Evolutionary conservation across 2,113 vertebrate genomes (phyloP).

Genomic region (Typhlomys cinereus): DNA sequence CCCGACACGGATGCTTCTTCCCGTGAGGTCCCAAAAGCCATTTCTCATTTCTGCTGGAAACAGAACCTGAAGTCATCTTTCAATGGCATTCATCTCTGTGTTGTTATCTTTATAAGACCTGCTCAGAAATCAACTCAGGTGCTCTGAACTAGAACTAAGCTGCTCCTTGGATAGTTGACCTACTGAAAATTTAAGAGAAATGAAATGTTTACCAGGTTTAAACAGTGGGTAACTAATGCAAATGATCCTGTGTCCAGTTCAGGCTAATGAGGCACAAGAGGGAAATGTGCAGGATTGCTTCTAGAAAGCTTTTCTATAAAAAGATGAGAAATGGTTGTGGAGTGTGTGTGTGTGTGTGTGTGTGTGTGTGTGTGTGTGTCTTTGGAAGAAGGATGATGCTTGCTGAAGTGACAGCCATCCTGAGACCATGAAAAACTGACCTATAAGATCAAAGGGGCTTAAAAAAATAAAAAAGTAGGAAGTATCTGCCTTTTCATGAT

Average conservation of each 20-base stretch:
- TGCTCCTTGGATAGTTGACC: not conserved
- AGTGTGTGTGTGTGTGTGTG: too few relatives aligned
- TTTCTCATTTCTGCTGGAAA: not conserved
- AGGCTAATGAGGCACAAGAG: not conserved
- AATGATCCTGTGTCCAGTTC: not conserved
- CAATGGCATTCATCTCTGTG: not conserved
- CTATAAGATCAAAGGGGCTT: not conserved
- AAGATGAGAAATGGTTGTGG: too few relatives aligned
- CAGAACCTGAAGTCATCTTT: not conserved
- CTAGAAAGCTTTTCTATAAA: slow-evolving; percentile 3
- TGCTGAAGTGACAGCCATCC: not conserved
- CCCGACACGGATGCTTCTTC: not conserved
- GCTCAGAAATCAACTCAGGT: not conserved
- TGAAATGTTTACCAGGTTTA: not conserved
- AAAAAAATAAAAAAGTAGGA: not conserved
- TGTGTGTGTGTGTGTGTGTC: too few relatives aligned
- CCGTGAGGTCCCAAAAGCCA: too few relatives aligned
- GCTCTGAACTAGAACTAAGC: not conserved
- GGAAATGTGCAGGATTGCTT: too few relatives aligned
- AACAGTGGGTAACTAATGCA: not conserved
- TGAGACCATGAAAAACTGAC: not conserved
- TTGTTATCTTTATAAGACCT: not conserved
- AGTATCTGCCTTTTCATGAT: not conserved
- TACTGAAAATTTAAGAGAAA: not conserved
- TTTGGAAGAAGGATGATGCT: not conserved